Evolutionary conservation across 2,797 vertebrate species (phyloP).

Genomic region (Anas georgica): DNA sequence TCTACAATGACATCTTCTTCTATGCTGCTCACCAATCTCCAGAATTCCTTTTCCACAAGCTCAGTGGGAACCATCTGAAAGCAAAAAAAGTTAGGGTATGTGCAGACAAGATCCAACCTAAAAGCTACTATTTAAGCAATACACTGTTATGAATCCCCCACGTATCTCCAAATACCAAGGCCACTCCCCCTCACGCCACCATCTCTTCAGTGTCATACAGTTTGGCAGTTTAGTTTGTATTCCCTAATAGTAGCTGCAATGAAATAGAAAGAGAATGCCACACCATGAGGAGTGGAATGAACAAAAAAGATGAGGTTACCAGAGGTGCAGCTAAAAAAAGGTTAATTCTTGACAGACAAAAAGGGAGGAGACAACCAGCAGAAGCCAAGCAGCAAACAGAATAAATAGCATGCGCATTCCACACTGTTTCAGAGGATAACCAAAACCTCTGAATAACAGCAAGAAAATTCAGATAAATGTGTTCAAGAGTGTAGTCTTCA

Average conservation of each 20-base stretch:
- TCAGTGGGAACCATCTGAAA: slow-evolving; percentile 98
- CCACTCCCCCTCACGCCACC: background rate
- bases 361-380: background rate
- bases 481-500: background rate
- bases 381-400: background rate
- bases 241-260: background rate
- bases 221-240: background rate
- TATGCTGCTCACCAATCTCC: slow-evolving; percentile 96
- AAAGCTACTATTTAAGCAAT: background rate
- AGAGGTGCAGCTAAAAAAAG: background rate
- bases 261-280: background rate
- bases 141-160: background rate
- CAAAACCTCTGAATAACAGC: background rate
- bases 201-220: background rate
- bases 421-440: background rate
- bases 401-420: background rate
- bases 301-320: background rate
- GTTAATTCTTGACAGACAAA: background rate
- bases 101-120: background rate
- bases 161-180: background rate
- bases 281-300: background rate
- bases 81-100: background rate
- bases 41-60: slow-evolving; percentile 98
- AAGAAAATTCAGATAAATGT: background rate
- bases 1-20: slow-evolving; percentile 99